Evolutionary conservation across 2,797 vertebrate genomes (phyloP).

Genomic region (Setipinna tenuifilis): DNA sequence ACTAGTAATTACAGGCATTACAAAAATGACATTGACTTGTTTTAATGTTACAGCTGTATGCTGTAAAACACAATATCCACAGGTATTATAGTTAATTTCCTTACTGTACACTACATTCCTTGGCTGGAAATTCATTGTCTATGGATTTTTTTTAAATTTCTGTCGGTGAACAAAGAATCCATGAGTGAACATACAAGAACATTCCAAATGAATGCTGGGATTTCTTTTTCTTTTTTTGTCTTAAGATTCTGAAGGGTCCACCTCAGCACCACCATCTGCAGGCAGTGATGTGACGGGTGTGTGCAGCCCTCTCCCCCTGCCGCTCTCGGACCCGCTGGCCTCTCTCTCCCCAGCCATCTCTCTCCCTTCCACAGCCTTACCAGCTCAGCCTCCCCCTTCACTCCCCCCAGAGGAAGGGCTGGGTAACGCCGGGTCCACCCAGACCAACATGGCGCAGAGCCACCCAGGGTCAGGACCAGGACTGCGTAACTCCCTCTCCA

Average conservation of each 20-base stretch:
- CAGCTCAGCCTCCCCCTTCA: slow-evolving; percentile 63
- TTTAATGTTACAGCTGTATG: no score
- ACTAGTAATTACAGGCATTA: no score
- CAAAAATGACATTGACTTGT: no score
- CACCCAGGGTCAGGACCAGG: slow-evolving; percentile 42
- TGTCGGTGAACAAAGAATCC: no score
- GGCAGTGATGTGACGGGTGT: slow-evolving; percentile 76
- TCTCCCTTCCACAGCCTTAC: slow-evolving; percentile 59
- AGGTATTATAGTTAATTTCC: no score
- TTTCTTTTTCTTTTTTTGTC: slow-evolving; percentile 27
- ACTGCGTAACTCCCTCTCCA: slow-evolving; percentile 60
- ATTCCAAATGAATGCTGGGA: no score
- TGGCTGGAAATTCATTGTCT: no score
- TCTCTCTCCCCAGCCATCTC: slow-evolving; percentile 70
- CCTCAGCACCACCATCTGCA: slow-evolving; percentile 71
- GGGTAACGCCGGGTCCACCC: slow-evolving; percentile 43
- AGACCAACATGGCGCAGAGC: slow-evolving; percentile 57
- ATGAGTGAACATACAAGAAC: no score
- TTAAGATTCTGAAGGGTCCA: slow-evolving; percentile 73
- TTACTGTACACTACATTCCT: no score
- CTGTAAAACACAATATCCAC: no score
- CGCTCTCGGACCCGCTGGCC: slow-evolving; percentile 68
- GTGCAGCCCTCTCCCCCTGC: slow-evolving; percentile 74
- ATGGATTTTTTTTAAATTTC: no score
- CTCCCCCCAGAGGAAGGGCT: slow-evolving; percentile 59